These are phyloP conservation scores for Hypsibius dujardini DNA, from an alignment of 1,140 invertebrate genomes.

Conservation along the genomic window DNA sequence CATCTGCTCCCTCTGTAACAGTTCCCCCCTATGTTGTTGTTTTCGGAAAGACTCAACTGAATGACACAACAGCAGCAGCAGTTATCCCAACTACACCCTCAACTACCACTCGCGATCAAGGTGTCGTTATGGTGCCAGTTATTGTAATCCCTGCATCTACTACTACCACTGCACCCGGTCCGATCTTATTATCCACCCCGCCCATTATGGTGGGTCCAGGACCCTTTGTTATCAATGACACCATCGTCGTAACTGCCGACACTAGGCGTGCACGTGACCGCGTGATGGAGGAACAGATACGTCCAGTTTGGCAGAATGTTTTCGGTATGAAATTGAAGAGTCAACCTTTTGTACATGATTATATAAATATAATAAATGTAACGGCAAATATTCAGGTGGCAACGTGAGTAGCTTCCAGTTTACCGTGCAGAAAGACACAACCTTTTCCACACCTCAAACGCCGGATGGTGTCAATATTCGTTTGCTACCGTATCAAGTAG, in stretches of 20 bases:
- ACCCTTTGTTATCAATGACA: constrained; percentile 4
- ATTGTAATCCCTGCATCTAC: background rate
- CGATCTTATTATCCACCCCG: background rate
- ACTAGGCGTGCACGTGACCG: background rate
- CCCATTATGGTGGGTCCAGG: background rate
- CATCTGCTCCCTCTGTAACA: background rate
- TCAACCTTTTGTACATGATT: background rate
- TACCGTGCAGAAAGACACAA: background rate
- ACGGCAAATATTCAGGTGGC: background rate
- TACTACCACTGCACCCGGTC: background rate
- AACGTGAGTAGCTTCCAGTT: no score
- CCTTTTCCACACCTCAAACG: background rate
- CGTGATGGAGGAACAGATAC: background rate
- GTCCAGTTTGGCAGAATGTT: background rate
- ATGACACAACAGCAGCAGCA: background rate
- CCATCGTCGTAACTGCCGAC: constrained; percentile 2
- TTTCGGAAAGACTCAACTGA: background rate
- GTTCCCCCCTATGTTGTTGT: background rate
- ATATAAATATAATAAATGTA: background rate
- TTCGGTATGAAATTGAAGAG: constrained; percentile 1
- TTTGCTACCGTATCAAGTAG: background rate
- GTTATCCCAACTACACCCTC: background rate
- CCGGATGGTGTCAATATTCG: constrained; percentile 8
- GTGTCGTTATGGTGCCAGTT: background rate
- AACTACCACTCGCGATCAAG: background rate